Conservation (phyloP, 2,888 invertebrate species). For the Boloria selene region DNA sequence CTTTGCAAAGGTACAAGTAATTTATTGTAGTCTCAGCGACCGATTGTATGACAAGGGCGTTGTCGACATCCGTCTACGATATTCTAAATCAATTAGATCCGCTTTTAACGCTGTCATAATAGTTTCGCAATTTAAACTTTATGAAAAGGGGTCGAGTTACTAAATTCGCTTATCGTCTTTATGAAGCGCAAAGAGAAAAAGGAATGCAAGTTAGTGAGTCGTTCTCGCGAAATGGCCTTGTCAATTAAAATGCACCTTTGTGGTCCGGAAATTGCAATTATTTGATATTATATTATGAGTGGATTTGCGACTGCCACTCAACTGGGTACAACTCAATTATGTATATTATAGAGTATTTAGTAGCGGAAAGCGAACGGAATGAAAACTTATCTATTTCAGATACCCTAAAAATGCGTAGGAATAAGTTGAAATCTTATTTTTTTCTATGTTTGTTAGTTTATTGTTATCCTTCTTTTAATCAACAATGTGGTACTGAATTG, state of each 20-base stretch:
- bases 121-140: conserved; percentile 58
- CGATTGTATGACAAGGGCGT: conserved; percentile 63
- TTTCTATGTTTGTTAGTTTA: no score
- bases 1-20: conserved; percentile 29
- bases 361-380: not conserved
- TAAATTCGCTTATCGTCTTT: conserved; percentile 54
- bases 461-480: no score
- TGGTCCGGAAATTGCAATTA: conserved; percentile 73
- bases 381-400: no score
- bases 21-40: conserved; percentile 32
- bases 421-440: no score
- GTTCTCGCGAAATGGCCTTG: conserved; percentile 71
- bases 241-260: conserved; percentile 62
- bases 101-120: conserved; percentile 68
- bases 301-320: not conserved
- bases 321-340: not conserved
- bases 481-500: no score
- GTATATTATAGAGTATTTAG: not conserved
- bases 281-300: conserved; percentile 48
- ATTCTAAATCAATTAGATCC: conserved; percentile 72
- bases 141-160: conserved; percentile 57
- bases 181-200: conserved; percentile 52
- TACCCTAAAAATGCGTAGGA: no score
- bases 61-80: conserved; percentile 67
- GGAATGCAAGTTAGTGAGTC: conserved; percentile 70